Evolutionary conservation across 2,888 invertebrate genomes (phyloP), one percentile per base, ranked within the genome.

Genomic region (Tetragonisca angustula): DNA sequence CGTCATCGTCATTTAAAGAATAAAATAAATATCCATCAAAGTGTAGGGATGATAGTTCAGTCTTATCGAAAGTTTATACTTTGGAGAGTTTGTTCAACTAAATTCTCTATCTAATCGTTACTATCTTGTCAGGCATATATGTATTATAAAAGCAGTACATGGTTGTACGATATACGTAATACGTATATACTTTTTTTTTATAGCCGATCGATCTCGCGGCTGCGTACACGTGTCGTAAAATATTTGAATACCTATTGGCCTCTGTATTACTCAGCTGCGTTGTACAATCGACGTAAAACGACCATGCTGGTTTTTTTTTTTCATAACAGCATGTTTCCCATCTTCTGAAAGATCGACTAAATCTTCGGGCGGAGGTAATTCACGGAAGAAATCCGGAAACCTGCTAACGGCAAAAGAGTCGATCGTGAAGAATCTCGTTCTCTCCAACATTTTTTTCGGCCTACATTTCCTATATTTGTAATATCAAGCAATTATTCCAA

Each of bases 391-490:
- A 84, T 80, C 72, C 79, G 79, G 87, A 88, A 88, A 62, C 65
- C 78, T 59, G 32, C 43, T 49, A 69, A 64, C 72, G 67, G 76
- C 61, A 43, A 71, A 73, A 73, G 79, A 81, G 79, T 84, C 81
- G 79, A 85, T 87, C 87, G 85, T 85, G 87, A 89, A 88, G 86
- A 83, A 90, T 83, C 73, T 75, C 73, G 76, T 86, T 76, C 79
- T 59, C 59, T 49, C 56, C 68, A 36, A 64, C 62, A 50, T 77
- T 78, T 68, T 71, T 68, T 71, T 67, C 17, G 59, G n/a, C 69
- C 65, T 54, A 54, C 24, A 52, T 65, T 43, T 54, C 27, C 13
- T 19, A 19, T 9, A 6, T 15, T 19, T 4, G 17, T 1, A 19
- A 5, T 13, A 43, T 21, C 32, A 15, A 43, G 9, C 17, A 69